A percentile compares a stretch with the other conserved stretches of the same genome.
Evolutionary conservation across 2,888 invertebrate genomes (phyloP).

Genomic region (Fragum whitleyi): DNA sequence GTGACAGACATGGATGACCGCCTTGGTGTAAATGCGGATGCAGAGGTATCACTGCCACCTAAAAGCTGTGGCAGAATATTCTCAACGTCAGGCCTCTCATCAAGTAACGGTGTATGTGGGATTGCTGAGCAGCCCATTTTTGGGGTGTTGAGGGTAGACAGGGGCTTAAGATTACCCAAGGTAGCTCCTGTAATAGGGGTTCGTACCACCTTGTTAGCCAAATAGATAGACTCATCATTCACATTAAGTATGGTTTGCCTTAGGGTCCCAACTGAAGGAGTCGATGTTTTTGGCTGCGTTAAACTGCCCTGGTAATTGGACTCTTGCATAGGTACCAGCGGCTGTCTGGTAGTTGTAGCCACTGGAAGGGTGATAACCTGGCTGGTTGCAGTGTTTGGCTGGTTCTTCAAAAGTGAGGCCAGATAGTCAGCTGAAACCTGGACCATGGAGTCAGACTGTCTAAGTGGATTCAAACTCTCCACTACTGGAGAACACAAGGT

Average conservation of each 20-base stretch:
- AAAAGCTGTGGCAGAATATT: slow-evolving; percentile 10
- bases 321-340: background rate
- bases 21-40: background rate
- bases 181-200: background rate
- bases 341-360: background rate
- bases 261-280: background rate
- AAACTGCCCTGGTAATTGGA: background rate
- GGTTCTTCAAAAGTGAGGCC: background rate
- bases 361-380: background rate
- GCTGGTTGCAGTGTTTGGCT: background rate
- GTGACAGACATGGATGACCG: background rate
- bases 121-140: background rate
- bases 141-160: background rate
- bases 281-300: background rate
- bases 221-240: background rate
- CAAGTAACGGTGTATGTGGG: background rate
- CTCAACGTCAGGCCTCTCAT: background rate
- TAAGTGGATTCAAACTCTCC: background rate
- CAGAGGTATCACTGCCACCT: background rate
- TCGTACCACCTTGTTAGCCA: background rate
- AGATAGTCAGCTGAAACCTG: background rate
- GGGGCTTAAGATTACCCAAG: background rate
- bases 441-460: background rate
- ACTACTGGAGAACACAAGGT: no score
- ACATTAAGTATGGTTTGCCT: background rate